These are phyloP conservation scores for Eira barbara DNA, from an alignment of 2,113 vertebrate species.

Conservation along the genomic window DNA sequence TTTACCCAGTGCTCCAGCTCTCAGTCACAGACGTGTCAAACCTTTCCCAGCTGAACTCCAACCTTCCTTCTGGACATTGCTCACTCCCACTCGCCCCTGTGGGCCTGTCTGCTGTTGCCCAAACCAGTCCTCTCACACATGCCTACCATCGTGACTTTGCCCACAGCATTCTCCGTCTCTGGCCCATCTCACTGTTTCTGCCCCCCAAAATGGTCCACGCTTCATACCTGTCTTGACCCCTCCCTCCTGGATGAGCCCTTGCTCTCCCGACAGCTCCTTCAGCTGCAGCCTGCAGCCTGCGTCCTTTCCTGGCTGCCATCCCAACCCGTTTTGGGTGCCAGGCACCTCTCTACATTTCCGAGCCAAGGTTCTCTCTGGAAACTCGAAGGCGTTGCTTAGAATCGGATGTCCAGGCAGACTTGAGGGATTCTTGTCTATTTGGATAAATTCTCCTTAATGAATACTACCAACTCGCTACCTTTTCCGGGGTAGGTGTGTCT, in stretches of 20 bases:
- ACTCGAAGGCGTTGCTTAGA: background rate
- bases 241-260: background rate
- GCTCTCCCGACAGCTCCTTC: background rate
- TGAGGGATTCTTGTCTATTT: background rate
- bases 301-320: background rate
- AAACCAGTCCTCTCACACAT: background rate
- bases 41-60: background rate
- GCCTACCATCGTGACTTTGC: background rate
- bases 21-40: background rate
- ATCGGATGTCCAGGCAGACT: background rate
- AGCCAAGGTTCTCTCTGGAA: background rate
- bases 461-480: background rate
- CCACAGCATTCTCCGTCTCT: background rate
- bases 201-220: no score
- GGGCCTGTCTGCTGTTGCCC: background rate
- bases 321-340: background rate
- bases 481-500: background rate
- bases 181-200: background rate
- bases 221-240: background rate
- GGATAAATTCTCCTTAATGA: background rate
- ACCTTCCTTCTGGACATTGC: background rate
- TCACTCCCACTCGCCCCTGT: background rate
- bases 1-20: background rate
- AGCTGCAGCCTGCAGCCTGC: background rate
- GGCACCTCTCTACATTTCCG: background rate